A percentile compares a stretch with the other conserved stretches of the same genome.
These are phyloP conservation scores for Tipula vernalis DNA, from an alignment of 2,888 invertebrate genomes.

Conservation along the genomic window DNA sequence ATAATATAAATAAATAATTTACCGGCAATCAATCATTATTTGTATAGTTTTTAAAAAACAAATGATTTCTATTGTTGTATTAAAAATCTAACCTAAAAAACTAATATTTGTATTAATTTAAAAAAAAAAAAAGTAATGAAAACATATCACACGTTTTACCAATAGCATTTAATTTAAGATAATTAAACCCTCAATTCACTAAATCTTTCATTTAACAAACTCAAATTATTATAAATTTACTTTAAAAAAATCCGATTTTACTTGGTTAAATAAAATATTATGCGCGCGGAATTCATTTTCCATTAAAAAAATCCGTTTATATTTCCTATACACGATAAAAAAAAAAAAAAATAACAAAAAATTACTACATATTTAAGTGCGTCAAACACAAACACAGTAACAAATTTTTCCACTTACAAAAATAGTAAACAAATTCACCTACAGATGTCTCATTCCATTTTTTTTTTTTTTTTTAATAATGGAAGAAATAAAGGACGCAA, in stretches of 20 bases:
- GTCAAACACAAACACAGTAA: background rate
- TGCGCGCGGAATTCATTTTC: constrained; percentile 4
- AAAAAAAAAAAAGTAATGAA: background rate
- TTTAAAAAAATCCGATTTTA: background rate
- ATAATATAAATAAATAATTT: background rate
- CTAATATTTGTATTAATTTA: background rate
- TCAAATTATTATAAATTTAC: background rate
- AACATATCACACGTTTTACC: background rate
- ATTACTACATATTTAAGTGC: background rate
- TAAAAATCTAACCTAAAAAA: background rate
- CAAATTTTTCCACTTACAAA: background rate
- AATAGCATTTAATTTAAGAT: background rate
- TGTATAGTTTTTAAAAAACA: background rate
- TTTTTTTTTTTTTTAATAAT: background rate
- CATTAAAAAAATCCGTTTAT: background rate
- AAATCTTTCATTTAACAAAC: background rate
- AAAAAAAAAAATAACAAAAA: background rate
- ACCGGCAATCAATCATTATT: background rate
- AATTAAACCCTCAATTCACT: background rate
- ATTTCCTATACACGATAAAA: background rate
- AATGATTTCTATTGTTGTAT: background rate
- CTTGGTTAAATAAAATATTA: background rate
- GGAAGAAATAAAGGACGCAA: constrained; percentile 6
- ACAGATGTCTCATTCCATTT: background rate
- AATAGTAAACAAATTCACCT: background rate